Evolutionary conservation across 2,797 vertebrate genomes (phyloP).

Genomic region (Myiotriccus ornatus): DNA sequence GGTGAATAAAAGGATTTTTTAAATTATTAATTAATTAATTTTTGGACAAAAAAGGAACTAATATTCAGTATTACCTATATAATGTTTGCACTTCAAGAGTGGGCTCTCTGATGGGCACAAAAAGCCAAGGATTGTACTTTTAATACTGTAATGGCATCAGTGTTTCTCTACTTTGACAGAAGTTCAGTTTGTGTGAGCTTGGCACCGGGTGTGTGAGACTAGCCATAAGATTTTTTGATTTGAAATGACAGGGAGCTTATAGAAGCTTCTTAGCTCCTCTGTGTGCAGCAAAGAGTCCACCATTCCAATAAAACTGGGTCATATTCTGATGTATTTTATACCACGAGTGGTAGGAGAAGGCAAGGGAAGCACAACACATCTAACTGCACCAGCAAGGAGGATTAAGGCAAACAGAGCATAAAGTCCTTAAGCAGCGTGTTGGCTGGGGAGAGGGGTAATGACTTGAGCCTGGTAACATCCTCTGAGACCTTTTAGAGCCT

Average conservation of each 20-base stretch:
- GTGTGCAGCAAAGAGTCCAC: background rate
- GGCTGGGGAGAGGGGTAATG: constrained; percentile 11
- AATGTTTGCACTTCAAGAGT: background rate
- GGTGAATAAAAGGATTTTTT: background rate
- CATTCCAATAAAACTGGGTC: background rate
- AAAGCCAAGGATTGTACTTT: background rate
- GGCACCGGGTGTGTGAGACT: background rate
- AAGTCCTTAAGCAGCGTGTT: constrained; percentile 45
- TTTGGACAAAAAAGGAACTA: background rate
- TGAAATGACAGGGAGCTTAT: background rate
- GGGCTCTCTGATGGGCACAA: background rate
- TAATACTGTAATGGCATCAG: background rate
- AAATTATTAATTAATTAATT: background rate
- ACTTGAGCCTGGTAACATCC: background rate
- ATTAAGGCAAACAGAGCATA: constrained; percentile 50
- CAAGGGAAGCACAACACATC: background rate
- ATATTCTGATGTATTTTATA: background rate
- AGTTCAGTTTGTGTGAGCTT: background rate
- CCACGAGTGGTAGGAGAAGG: background rate
- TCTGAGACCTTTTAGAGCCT: background rate
- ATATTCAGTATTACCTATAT: background rate
- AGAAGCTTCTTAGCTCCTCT: background rate
- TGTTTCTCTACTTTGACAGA: background rate
- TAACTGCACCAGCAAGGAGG: background rate
- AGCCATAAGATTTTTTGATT: background rate